Conservation (phyloP, 1,140 invertebrate species). For the Apis laboriosa region DNA sequence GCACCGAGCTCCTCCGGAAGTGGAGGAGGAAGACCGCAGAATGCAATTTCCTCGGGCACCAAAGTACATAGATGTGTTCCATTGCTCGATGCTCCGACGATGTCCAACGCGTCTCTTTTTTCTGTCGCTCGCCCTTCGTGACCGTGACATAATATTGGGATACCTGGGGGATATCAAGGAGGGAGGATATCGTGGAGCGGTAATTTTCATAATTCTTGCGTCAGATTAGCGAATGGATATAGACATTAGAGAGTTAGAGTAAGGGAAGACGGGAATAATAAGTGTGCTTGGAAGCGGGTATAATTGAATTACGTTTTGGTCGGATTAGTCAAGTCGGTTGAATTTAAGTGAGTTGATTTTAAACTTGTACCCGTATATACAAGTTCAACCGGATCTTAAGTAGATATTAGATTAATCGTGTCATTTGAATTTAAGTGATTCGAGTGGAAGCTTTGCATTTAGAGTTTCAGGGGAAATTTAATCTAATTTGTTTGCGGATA, state of each 20-base stretch:
- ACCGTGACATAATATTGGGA: neutral
- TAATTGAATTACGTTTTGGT: neutral
- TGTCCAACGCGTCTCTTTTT: conserved; percentile 4
- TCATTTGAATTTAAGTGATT: too few relatives aligned
- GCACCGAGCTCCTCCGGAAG: conserved; percentile 27
- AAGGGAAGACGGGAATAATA: neutral
- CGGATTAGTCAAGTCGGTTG: too few relatives aligned
- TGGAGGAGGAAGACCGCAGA: conserved; percentile 56
- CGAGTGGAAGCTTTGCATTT: too few relatives aligned
- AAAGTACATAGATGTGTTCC: conserved; percentile 46
- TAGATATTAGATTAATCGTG: too few relatives aligned
- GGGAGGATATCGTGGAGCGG: neutral
- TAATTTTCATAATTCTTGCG: conserved; percentile 35
- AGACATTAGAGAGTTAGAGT: neutral
- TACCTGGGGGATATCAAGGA: neutral
- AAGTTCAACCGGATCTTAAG: too few relatives aligned
- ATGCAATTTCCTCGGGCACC: conserved; percentile 63
- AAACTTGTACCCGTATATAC: neutral
- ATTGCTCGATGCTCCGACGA: conserved; percentile 25
- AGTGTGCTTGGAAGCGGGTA: too few relatives aligned
- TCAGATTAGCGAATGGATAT: neutral
- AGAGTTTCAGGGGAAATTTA: too few relatives aligned
- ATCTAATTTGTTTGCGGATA: too few relatives aligned
- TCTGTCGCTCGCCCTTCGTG: neutral
- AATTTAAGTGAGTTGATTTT: too few relatives aligned